A percentile compares a stretch with the other conserved stretches of the same genome.
Conservation (phyloP, 2,888 invertebrate species). For the Ophioninae sp. region DNA sequence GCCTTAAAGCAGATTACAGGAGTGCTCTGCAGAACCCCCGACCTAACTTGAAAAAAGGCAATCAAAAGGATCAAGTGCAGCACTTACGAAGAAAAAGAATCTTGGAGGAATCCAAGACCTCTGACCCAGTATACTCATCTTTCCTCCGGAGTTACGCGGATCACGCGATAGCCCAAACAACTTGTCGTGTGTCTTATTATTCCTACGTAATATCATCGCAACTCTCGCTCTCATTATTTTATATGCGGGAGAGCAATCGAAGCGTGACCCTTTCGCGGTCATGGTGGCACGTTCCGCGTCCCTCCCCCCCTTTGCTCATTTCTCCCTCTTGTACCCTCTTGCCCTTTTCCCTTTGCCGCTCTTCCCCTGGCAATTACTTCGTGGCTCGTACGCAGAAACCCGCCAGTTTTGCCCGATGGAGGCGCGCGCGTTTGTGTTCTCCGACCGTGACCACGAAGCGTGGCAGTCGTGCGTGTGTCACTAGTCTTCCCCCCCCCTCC, state of each 20-base stretch:
- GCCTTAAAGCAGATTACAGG: no score
- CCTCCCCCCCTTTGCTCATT: neutral
- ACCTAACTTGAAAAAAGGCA: neutral
- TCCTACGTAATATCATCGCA: slow-evolving; percentile 18
- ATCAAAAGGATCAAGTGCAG: neutral
- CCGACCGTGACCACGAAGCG: slow-evolving; percentile 79
- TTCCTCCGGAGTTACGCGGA: slow-evolving; percentile 20
- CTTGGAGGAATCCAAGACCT: slow-evolving; percentile 40
- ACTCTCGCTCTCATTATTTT: slow-evolving; percentile 53
- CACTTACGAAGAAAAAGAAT: neutral
- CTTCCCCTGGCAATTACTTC: neutral
- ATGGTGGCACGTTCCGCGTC: slow-evolving; percentile 67
- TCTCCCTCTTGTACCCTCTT: slow-evolving; percentile 20
- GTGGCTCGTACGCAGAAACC: slow-evolving; percentile 33
- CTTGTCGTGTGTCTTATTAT: slow-evolving; percentile 60
- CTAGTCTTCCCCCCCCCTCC: slow-evolving; percentile 55
- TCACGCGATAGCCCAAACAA: slow-evolving; percentile 60
- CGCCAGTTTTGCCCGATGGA: slow-evolving; percentile 48
- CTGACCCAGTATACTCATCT: slow-evolving; percentile 43
- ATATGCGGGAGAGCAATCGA: slow-evolving; percentile 70
- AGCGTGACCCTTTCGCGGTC: slow-evolving; percentile 74
- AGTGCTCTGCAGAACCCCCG: slow-evolving; percentile 3
- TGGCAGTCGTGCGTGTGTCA: slow-evolving; percentile 80
- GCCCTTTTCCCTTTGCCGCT: neutral
- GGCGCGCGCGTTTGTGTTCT: slow-evolving; percentile 67